Percentiles rank a stretch among this genome's conserved stretches.
Conservation (phyloP, 2,113 vertebrate genomes). For the Pterocles orientalis region DNA sequence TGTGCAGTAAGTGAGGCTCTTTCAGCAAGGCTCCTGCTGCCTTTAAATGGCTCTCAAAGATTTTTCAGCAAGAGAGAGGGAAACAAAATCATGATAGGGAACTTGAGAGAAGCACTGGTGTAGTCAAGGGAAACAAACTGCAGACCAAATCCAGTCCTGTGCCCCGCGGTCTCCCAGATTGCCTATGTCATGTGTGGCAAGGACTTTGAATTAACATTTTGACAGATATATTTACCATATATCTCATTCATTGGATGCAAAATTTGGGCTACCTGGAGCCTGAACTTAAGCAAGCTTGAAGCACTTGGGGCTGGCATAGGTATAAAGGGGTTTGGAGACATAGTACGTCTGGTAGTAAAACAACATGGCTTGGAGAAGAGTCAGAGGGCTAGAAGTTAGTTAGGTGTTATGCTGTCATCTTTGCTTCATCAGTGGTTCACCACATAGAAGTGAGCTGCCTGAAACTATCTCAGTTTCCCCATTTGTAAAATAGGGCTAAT, state of each 20-base stretch:
- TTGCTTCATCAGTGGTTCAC: not conserved
- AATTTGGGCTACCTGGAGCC: not conserved
- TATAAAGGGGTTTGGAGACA: not conserved
- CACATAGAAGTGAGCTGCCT: not conserved
- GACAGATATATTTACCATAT: not conserved
- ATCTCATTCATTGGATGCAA: not conserved
- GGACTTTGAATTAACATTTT: not conserved
- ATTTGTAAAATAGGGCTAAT: not conserved
- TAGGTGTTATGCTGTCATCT: not conserved
- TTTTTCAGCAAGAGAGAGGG: not conserved
- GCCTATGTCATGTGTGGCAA: not conserved
- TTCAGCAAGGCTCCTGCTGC: not conserved
- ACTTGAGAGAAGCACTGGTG: not conserved
- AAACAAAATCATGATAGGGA: not conserved
- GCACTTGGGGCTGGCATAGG: not conserved
- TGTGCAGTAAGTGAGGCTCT: not conserved
- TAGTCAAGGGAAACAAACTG: not conserved
- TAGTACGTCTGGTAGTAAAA: not conserved
- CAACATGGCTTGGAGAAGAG: not conserved
- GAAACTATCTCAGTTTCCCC: not conserved
- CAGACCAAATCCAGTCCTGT: not conserved
- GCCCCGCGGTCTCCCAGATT: rapidly evolving
- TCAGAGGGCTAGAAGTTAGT: not conserved
- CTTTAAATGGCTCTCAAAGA: not conserved
- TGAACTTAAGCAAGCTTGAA: not conserved